Evolutionary conservation across 2,888 invertebrate genomes (phyloP).

Genomic region (Cheilosia urbana): DNA sequence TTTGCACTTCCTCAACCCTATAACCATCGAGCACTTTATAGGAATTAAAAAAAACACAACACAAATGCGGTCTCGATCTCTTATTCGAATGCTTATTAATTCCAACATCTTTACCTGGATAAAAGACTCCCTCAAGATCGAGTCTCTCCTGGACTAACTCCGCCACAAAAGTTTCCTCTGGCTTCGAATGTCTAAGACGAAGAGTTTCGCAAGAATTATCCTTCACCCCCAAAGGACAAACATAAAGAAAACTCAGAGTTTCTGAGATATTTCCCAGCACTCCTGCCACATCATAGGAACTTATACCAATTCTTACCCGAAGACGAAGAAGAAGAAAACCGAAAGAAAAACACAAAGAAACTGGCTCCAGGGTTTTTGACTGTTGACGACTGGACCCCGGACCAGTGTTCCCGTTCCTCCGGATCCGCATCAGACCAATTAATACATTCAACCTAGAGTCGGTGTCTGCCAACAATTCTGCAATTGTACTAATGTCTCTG

Average conservation of each 20-base stretch:
- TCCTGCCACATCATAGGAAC: background rate
- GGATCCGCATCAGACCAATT: constrained; percentile 61
- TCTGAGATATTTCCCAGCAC: constrained; percentile 30
- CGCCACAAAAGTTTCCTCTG: constrained; percentile 42
- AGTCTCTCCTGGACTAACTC: background rate
- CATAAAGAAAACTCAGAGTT: constrained; percentile 43
- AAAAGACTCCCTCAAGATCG: constrained; percentile 49
- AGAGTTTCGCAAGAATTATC: constrained; percentile 31
- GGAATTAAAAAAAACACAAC: too few species aligned
- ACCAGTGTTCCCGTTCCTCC: constrained; percentile 11
- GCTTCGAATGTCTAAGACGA: constrained; percentile 15
- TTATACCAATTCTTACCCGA: constrained; percentile 24
- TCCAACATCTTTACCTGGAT: constrained; percentile 46
- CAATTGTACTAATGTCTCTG: constrained; percentile 35
- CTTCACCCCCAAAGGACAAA: constrained; percentile 14
- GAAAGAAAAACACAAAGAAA: constrained; percentile 43
- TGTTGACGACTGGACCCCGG: constrained; percentile 42
- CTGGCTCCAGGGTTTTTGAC: constrained; percentile 33
- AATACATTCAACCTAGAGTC: constrained; percentile 45
- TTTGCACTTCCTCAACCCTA: too few species aligned
- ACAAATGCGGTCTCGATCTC: too few species aligned
- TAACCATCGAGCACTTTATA: too few species aligned
- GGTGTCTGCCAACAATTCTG: constrained; percentile 27
- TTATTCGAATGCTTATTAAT: constrained; percentile 33
- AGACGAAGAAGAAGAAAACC: constrained; percentile 48